Percentiles rank a stretch among this genome's conserved stretches.
Conservation (phyloP, 2,888 invertebrate genomes). For the Cephus rjabovi region DNA sequence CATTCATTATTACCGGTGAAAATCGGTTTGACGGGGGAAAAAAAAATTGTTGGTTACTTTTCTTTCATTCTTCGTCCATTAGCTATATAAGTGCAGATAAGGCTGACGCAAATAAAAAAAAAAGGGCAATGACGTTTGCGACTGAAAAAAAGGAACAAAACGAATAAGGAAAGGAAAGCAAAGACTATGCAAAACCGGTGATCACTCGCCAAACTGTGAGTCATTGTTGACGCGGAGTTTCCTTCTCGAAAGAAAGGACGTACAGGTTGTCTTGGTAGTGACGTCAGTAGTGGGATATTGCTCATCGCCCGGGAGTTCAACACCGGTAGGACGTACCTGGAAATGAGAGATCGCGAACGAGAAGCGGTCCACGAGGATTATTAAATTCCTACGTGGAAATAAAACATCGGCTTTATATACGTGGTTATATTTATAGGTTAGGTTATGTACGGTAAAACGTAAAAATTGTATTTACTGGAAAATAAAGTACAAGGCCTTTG, state of each 20-base stretch:
- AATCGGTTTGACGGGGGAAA: background rate
- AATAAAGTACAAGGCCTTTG: background rate
- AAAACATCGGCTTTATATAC: background rate
- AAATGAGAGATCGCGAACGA: constrained; percentile 30
- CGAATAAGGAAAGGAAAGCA: background rate
- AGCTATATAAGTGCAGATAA: background rate
- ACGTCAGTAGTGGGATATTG: background rate
- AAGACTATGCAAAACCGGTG: background rate
- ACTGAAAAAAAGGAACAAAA: background rate
- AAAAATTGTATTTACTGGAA: background rate
- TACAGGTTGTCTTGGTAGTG: background rate
- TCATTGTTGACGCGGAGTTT: background rate
- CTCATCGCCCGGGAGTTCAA: background rate
- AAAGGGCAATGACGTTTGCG: background rate
- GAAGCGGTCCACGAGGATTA: constrained; percentile 12
- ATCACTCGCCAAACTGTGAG: background rate
- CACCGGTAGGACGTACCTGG: constrained; percentile 16
- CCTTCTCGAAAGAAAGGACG: background rate
- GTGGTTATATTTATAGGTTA: background rate
- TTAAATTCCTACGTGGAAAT: background rate
- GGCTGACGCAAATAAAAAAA: too few species aligned
- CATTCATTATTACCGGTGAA: background rate
- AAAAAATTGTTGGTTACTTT: background rate
- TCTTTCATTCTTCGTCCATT: background rate
- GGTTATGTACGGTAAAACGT: background rate